A percentile compares a stretch with the other conserved stretches of the same genome.
These are phyloP conservation scores for Drosophila borborema DNA, from an alignment of 2,888 invertebrate species.

Conservation along the genomic window DNA sequence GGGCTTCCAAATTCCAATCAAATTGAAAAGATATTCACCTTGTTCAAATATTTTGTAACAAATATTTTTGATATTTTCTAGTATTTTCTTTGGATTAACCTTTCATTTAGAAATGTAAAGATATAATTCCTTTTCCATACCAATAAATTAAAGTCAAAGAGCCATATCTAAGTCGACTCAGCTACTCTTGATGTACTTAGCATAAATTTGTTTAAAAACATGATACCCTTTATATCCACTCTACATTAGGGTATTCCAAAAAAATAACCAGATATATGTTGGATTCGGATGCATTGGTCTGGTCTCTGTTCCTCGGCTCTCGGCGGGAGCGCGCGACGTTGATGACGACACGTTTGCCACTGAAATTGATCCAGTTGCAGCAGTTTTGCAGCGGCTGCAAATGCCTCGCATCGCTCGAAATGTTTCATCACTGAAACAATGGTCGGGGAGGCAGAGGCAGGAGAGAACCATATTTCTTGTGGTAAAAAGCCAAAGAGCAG, in stretches of 20 bases:
- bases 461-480: slow-evolving; percentile 79
- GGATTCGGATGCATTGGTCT: slow-evolving; percentile 28
- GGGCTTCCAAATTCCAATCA: no score
- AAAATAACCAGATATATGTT: slow-evolving; percentile 42
- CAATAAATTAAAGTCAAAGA: neutral
- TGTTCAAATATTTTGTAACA: no score
- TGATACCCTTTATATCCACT: neutral
- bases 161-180: neutral
- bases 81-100: neutral
- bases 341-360: slow-evolving; percentile 68
- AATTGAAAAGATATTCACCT: no score
- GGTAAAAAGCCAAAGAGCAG: slow-evolving; percentile 69
- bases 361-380: slow-evolving; percentile 84
- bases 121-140: neutral
- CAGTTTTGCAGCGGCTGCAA: slow-evolving; percentile 59
- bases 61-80: no score
- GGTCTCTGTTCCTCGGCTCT: neutral
- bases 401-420: slow-evolving; percentile 76
- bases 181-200: neutral
- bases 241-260: slow-evolving; percentile 8
- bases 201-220: slow-evolving; percentile 4
- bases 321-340: slow-evolving; percentile 29
- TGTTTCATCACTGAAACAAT: slow-evolving; percentile 73
- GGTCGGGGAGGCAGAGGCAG: slow-evolving; percentile 18
- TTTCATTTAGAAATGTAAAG: no score